Percentiles rank a stretch among this genome's conserved stretches.
These are phyloP conservation scores for Abramis brama DNA, from an alignment of 2,113 vertebrate genomes.

Conservation along the genomic window DNA sequence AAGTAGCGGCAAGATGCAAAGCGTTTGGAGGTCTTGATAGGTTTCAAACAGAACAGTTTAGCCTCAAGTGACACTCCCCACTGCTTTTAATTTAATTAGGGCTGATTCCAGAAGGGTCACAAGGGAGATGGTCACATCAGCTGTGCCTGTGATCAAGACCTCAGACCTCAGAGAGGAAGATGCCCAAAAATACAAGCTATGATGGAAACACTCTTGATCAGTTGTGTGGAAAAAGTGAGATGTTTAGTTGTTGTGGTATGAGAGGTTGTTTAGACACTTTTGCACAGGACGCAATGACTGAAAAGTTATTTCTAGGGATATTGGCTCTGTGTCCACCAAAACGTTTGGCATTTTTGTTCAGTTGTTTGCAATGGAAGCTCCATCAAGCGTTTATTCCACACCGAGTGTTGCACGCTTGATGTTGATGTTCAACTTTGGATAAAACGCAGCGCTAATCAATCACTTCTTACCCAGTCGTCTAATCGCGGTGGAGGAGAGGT, in stretches of 20 bases:
- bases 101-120: conserved; percentile 36
- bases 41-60: conserved; percentile 25
- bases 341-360: neutral
- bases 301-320: conserved; percentile 5
- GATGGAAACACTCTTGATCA: neutral
- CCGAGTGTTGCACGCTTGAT: neutral
- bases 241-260: neutral
- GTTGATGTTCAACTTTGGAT: neutral
- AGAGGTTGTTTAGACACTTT: conserved; percentile 20
- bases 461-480: neutral
- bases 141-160: conserved; percentile 2
- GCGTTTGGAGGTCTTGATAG: neutral
- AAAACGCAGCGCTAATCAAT: neutral
- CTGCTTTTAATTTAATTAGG: conserved; percentile 44
- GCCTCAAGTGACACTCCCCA: conserved; percentile 25
- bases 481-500: neutral
- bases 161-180: conserved; percentile 15
- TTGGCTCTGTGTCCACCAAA: neutral
- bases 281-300: conserved; percentile 30
- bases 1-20: neutral
- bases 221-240: neutral
- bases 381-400: neutral
- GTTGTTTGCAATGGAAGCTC: neutral
- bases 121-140: conserved; percentile 20
- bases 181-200: conserved; percentile 26